phyloP scores from a whole-genome alignment of 2,888 invertebrate genomes.

The Conomelus anceps region DNA sequence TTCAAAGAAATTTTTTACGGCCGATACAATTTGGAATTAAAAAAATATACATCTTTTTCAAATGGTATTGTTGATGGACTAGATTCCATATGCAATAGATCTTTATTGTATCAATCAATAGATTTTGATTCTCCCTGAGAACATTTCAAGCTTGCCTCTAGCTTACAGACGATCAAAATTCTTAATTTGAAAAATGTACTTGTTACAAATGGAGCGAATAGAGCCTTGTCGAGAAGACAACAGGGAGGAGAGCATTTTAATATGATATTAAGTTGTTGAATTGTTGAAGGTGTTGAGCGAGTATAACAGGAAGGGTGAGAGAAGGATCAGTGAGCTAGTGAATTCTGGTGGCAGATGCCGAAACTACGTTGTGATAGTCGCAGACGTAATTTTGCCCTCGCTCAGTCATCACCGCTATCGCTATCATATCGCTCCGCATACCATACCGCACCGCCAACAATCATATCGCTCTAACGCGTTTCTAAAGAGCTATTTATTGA shows the following conservation, averaged over 20 bases:
- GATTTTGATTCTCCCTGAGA: background rate
- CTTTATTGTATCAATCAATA: too few species aligned
- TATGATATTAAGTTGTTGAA: background rate
- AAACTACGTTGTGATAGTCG: background rate
- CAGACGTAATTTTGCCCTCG: background rate
- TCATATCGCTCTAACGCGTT: too few species aligned
- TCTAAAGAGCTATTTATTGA: too few species aligned
- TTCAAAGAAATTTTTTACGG: too few species aligned
- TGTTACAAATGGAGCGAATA: background rate
- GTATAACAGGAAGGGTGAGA: background rate
- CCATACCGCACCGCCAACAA: too few species aligned
- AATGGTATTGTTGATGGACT: too few species aligned
- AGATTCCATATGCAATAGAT: too few species aligned
- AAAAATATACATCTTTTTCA: too few species aligned
- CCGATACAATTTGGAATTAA: too few species aligned
- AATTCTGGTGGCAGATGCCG: background rate
- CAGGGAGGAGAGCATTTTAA: background rate
- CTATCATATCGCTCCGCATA: background rate
- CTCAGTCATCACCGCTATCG: background rate
- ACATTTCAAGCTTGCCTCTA: too few species aligned
- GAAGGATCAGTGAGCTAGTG: background rate
- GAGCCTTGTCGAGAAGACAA: background rate
- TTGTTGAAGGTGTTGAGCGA: background rate
- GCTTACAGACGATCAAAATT: background rate
- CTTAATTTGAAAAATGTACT: background rate